These are phyloP conservation scores for Acanthococcus lagerstroemiae DNA, from an alignment of 2,888 invertebrate species.

Conservation along the genomic window DNA sequence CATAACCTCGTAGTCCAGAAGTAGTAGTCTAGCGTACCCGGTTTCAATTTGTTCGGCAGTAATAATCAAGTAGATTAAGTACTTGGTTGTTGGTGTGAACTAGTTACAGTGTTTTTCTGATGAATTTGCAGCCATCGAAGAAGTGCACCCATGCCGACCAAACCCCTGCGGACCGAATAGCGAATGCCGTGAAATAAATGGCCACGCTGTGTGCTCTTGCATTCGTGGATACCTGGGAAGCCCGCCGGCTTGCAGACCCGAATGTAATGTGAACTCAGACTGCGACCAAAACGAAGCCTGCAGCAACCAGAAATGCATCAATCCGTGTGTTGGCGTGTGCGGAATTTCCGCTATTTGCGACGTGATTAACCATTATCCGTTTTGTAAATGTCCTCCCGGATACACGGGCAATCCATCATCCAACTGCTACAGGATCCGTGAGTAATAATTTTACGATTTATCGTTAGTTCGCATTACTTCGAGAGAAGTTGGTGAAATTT, in stretches of 20 bases:
- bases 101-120: too few relatives aligned
- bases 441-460: slow-evolving; percentile 35
- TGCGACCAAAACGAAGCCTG: slow-evolving; percentile 63
- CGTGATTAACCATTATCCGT: slow-evolving; percentile 63
- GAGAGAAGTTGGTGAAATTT: too few relatives aligned
- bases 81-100: too few relatives aligned
- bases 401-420: slow-evolving; percentile 56
- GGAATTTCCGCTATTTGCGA: slow-evolving; percentile 63
- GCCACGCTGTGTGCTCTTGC: slow-evolving; percentile 65
- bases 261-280: slow-evolving; percentile 66
- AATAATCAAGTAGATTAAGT: too few relatives aligned
- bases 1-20: too few relatives aligned
- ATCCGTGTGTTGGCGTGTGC: slow-evolving; percentile 66
- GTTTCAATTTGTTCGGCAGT: too few relatives aligned
- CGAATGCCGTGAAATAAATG: slow-evolving; percentile 55
- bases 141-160: slow-evolving; percentile 50
- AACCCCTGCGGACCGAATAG: slow-evolving; percentile 68
- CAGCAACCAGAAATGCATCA: slow-evolving; percentile 60
- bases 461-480: neutral
- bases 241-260: slow-evolving; percentile 64
- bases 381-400: slow-evolving; percentile 55
- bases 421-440: slow-evolving; percentile 42
- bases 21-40: too few relatives aligned
- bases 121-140: slow-evolving; percentile 37
- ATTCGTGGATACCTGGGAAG: slow-evolving; percentile 58